Conservation (phyloP, 2,888 invertebrate genomes). For the Cremastinae sp. region DNA sequence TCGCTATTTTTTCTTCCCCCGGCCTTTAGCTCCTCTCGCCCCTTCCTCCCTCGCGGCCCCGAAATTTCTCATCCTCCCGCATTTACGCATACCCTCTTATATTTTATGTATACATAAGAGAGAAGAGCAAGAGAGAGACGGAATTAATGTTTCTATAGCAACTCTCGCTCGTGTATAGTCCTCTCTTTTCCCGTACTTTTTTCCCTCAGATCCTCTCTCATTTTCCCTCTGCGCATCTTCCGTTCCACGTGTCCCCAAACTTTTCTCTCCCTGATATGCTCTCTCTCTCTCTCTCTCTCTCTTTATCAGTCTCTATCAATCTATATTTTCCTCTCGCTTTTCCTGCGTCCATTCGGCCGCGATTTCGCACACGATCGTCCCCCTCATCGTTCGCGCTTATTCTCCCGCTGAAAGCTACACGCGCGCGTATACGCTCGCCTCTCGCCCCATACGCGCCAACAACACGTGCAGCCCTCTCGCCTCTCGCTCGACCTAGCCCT, state of each 20-base stretch:
- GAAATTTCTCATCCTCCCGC: constrained; percentile 43
- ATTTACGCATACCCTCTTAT: constrained; percentile 2
- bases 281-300: too few species aligned
- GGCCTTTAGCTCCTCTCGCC: constrained; percentile 41
- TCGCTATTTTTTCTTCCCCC: constrained; percentile 81
- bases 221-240: constrained; percentile 56
- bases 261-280: constrained; percentile 22
- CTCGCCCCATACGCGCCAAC: too few species aligned
- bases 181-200: constrained; percentile 63
- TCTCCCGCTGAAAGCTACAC: too few species aligned
- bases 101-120: constrained; percentile 14
- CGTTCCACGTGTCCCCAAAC: constrained; percentile 65
- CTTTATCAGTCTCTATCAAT: too few species aligned
- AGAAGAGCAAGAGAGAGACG: constrained; percentile 71
- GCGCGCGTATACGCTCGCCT: too few species aligned
- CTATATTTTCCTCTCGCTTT: background rate
- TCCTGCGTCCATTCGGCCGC: too few species aligned
- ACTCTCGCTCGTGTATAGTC: constrained; percentile 81
- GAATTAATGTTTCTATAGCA: constrained; percentile 86
- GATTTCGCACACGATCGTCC: too few species aligned
- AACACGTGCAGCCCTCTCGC: background rate
- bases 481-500: constrained; percentile 29
- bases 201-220: constrained; percentile 52
- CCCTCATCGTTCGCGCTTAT: background rate
- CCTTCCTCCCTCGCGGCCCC: constrained; percentile 28